Conservation (phyloP, 2,888 invertebrate genomes). For the Mesoligia furuncula region DNA sequence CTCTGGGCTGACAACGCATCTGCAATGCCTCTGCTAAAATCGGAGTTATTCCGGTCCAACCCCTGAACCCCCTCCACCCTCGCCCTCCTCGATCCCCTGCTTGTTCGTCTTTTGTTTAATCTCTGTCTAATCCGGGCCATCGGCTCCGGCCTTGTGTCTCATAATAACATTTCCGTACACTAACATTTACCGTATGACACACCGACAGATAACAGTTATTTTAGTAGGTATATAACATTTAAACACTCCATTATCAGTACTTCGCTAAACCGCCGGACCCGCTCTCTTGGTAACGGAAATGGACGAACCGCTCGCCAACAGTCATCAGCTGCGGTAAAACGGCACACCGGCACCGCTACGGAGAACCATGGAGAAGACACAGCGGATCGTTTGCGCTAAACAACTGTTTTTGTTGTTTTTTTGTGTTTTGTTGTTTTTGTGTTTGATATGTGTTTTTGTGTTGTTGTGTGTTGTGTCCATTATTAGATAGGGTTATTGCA, state of each 20-base stretch:
- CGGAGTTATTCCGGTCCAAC: not conserved
- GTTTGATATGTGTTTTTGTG: no score
- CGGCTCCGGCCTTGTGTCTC: not conserved
- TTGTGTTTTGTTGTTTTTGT: no score
- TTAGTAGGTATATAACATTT: not conserved
- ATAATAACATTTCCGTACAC: not conserved
- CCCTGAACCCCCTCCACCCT: no score
- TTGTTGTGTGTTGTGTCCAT: no score
- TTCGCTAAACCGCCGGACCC: not conserved
- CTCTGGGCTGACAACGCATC: not conserved
- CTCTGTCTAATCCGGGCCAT: no score
- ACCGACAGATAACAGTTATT: not conserved
- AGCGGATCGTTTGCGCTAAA: not conserved
- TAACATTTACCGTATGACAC: not conserved
- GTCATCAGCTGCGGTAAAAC: constrained; percentile 4
- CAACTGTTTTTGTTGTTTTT: no score
- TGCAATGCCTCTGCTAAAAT: not conserved
- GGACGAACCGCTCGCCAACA: not conserved
- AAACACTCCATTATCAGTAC: not conserved
- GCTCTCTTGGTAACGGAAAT: constrained; percentile 29
- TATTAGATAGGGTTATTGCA: no score
- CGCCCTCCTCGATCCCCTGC: no score
- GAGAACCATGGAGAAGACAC: not conserved
- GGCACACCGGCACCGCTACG: not conserved
- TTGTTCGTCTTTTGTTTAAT: no score